These are phyloP conservation scores for Lophotis ruficrista DNA, from an alignment of 2,113 vertebrate genomes.

Conservation along the genomic window DNA sequence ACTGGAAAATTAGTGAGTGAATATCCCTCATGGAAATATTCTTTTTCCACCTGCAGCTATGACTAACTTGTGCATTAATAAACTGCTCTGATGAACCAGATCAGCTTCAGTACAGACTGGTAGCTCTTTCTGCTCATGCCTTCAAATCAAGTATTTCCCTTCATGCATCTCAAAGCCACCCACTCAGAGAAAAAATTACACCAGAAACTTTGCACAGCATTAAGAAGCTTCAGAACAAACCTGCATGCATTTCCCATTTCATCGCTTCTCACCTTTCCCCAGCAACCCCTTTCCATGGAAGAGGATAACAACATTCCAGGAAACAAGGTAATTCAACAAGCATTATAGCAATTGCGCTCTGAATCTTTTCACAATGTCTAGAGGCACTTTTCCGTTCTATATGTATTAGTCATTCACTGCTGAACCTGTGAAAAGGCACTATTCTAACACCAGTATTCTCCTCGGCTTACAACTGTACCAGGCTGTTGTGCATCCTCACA, in stretches of 20 bases:
- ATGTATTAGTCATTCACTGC: background rate
- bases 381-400: background rate
- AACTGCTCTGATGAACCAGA: background rate
- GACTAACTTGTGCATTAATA: background rate
- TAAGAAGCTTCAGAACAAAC: background rate
- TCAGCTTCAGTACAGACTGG: background rate
- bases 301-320: background rate
- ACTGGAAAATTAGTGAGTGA: background rate
- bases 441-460: background rate
- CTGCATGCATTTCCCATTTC: background rate
- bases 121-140: background rate
- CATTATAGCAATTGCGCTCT: background rate
- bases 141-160: background rate
- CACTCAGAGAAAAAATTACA: background rate
- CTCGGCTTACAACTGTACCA: background rate
- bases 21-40: background rate
- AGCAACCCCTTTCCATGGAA: background rate
- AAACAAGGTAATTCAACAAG: slow-evolving; percentile 5
- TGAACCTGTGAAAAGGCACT: background rate
- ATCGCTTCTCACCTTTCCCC: background rate
- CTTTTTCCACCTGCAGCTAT: background rate
- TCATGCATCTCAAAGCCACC: background rate
- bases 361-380: background rate
- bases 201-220: background rate
- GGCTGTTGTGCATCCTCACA: background rate